Percentiles rank a stretch among this genome's conserved stretches.
phyloP scores from a whole-genome alignment of 2,888 invertebrate genomes.

The Oscheius sp. region DNA sequence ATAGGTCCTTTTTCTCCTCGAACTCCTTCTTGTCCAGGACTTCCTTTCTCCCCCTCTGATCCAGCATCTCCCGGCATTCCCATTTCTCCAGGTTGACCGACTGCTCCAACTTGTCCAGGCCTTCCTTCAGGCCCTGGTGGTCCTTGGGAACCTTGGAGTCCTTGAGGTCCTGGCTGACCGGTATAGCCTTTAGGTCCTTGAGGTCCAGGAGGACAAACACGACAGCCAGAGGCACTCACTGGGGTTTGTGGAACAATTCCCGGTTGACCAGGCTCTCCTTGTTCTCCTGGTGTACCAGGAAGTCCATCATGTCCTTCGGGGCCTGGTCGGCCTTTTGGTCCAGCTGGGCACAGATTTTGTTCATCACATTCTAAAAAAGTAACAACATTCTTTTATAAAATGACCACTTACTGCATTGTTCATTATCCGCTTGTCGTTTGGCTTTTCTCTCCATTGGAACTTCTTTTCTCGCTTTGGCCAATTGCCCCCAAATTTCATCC shows the following conservation, averaged over 20 bases:
- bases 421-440: conserved; percentile 40
- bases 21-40: conserved; percentile 70
- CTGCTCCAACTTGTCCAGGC: conserved; percentile 69
- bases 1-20: conserved; percentile 72
- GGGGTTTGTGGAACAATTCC: conserved; percentile 45
- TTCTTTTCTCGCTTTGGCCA: conserved; percentile 40
- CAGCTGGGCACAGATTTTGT: conserved; percentile 46
- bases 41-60: conserved; percentile 57
- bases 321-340: conserved; percentile 64
- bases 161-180: conserved; percentile 65
- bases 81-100: conserved; percentile 44
- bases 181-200: conserved; percentile 57
- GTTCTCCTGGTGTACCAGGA: conserved; percentile 53
- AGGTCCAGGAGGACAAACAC: conserved; percentile 52
- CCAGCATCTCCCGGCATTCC: conserved; percentile 44
- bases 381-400: conserved; percentile 9
- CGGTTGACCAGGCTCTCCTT: conserved; percentile 44
- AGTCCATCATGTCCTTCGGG: conserved; percentile 67
- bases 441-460: conserved; percentile 32
- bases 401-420: conserved; percentile 40
- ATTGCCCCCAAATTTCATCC: conserved; percentile 53
- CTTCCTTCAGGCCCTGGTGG: conserved; percentile 46
- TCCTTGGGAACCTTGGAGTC: conserved; percentile 70
- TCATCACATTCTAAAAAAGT: conserved; percentile 44
- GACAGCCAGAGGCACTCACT: conserved; percentile 34